Conservation (phyloP, 2,797 vertebrate genomes). For the Mallotus villosus region DNA sequence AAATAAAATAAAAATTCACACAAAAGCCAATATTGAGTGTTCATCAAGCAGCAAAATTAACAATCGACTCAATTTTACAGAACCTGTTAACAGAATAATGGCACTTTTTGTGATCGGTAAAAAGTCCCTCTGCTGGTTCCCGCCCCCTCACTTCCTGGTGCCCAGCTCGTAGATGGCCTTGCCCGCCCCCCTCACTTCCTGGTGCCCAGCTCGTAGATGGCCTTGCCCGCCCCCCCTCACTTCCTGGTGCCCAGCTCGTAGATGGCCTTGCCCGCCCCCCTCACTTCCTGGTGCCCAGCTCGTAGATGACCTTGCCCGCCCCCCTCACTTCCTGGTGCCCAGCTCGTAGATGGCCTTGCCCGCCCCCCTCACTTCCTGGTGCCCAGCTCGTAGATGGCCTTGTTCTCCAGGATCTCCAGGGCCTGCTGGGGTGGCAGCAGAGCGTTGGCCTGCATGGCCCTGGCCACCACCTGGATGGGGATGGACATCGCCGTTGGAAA, state of each 20-base stretch:
- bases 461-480: slow-evolving; percentile 65
- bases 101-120: background rate
- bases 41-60: background rate
- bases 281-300: no score
- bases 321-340: no score
- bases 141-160: no score
- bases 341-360: no score
- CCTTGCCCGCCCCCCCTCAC: no score
- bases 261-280: slow-evolving; percentile 68
- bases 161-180: slow-evolving; percentile 70
- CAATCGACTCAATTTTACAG: background rate
- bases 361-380: slow-evolving; percentile 38
- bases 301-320: no score
- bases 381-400: slow-evolving; percentile 69
- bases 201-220: slow-evolving; percentile 69
- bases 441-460: slow-evolving; percentile 72
- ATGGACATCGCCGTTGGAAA: slow-evolving; percentile 68
- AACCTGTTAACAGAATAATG: background rate
- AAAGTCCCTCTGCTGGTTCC: background rate
- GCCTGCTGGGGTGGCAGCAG: slow-evolving; percentile 63
- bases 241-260: slow-evolving; percentile 64
- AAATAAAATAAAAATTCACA: background rate
- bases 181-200: no score
- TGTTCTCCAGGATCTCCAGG: slow-evolving; percentile 78
- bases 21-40: background rate